Conservation (phyloP, 1,140 invertebrate genomes). For the Trichonephila clavata region DNA sequence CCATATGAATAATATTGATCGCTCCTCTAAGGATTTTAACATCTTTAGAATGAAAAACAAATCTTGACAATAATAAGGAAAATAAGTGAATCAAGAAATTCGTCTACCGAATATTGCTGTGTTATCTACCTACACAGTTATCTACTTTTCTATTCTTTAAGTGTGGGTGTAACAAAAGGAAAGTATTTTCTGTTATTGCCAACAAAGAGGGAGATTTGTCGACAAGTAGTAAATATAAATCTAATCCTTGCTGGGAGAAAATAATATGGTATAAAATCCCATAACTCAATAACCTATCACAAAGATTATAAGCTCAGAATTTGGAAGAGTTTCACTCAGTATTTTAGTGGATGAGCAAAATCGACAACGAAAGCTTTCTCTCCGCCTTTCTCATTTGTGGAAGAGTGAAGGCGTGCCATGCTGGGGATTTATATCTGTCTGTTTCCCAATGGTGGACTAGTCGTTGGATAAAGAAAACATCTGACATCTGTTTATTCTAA, state of each 20-base stretch:
- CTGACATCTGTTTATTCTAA: not conserved
- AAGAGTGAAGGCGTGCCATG: not conserved
- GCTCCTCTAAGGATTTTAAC: not conserved
- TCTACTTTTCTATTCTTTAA: not conserved
- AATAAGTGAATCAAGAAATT: not conserved
- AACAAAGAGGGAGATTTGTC: not conserved
- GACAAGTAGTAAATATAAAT: not conserved
- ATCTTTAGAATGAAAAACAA: not conserved
- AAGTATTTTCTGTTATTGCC: not conserved
- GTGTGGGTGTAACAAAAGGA: not conserved
- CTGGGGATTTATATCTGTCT: not conserved
- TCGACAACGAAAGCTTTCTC: not conserved
- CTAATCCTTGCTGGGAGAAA: not conserved
- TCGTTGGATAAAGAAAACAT: constrained; percentile 5
- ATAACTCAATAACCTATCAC: not conserved
- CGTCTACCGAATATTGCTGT: not conserved
- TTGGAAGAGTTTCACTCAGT: not conserved
- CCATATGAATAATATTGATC: not conserved
- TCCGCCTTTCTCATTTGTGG: not conserved
- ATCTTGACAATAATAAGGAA: not conserved
- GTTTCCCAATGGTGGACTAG: not conserved
- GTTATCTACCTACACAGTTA: not conserved
- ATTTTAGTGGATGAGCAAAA: not conserved
- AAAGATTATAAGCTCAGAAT: not conserved
- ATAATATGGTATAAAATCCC: not conserved